phyloP scores from a whole-genome alignment of 2,797 vertebrate species.

The Cottoperca gobio region DNA sequence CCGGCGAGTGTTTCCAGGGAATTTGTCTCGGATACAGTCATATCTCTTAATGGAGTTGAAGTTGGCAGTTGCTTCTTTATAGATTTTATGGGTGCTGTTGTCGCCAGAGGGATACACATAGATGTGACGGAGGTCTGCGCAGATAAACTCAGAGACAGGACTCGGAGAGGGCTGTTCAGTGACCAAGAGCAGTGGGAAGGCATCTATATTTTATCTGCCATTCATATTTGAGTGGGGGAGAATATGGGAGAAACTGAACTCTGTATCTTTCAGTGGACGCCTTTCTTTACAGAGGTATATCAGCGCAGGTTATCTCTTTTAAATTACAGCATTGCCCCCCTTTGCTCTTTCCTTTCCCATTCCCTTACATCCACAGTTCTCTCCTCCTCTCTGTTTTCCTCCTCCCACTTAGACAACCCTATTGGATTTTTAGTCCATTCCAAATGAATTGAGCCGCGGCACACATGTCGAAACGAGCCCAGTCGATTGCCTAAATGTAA shows the following conservation, averaged over 20 bases:
- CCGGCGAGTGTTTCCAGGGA: slow-evolving; percentile 57
- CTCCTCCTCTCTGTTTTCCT: slow-evolving; percentile 42
- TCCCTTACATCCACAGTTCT: slow-evolving; percentile 39
- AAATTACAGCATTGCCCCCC: slow-evolving; percentile 56
- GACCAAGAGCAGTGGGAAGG: slow-evolving; percentile 41
- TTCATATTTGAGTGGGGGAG: slow-evolving; percentile 59
- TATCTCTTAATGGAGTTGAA: slow-evolving; percentile 65
- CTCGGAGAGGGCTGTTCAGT: slow-evolving; percentile 50
- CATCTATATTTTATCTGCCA: slow-evolving; percentile 74
- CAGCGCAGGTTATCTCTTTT: slow-evolving; percentile 62
- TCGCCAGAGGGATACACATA: slow-evolving; percentile 48
- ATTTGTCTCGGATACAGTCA: slow-evolving; percentile 63
- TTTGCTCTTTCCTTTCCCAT: slow-evolving; percentile 46
- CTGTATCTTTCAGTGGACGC: slow-evolving; percentile 17
- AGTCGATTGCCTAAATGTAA: slow-evolving; percentile 87
- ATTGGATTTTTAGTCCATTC: slow-evolving; percentile 79
- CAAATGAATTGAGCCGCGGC: slow-evolving; percentile 80
- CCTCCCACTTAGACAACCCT: slow-evolving; percentile 62
- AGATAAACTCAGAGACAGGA: slow-evolving; percentile 17
- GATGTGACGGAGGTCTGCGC: slow-evolving; percentile 37
- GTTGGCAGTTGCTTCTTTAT: slow-evolving; percentile 54
- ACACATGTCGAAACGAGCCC: slow-evolving; percentile 80
- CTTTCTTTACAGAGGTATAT: slow-evolving; percentile 44
- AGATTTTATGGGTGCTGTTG: slow-evolving; percentile 50
- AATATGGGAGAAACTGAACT: slow-evolving; percentile 16